phyloP scores from a whole-genome alignment of 2,797 vertebrate species.

The Rhincodon typus region DNA sequence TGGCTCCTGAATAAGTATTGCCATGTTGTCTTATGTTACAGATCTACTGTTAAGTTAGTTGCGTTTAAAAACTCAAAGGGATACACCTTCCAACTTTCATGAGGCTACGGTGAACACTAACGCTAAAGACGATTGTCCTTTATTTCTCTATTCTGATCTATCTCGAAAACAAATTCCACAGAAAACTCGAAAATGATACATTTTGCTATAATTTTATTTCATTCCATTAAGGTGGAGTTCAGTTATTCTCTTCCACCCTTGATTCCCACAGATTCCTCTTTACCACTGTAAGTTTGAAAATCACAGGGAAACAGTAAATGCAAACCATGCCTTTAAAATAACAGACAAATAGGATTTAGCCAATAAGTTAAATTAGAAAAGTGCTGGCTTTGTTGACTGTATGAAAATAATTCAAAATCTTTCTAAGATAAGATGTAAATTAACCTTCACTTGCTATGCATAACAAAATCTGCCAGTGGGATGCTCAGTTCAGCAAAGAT shows the following conservation, averaged over 20 bases:
- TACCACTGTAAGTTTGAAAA: background rate
- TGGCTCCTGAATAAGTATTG: background rate
- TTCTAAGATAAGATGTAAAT: background rate
- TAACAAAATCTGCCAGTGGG: background rate
- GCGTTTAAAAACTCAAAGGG: slow-evolving; percentile 40
- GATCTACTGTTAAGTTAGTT: slow-evolving; percentile 39
- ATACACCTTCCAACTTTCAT: background rate
- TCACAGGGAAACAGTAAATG: background rate
- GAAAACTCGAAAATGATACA: background rate
- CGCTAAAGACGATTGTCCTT: background rate
- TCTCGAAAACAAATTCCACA: background rate
- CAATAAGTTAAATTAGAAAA: background rate
- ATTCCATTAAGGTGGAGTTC: background rate
- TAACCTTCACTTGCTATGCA: background rate
- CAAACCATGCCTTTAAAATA: background rate
- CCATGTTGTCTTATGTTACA: slow-evolving; percentile 37
- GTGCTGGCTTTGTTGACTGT: background rate
- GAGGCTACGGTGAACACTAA: background rate
- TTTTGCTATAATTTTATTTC: background rate
- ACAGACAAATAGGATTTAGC: background rate
- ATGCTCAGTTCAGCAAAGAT: background rate
- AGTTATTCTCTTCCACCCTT: background rate
- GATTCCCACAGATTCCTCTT: background rate
- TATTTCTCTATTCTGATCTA: background rate
- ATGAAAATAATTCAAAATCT: background rate